Base-by-base conservation (phyloP, 64 coral and sea anemone genomes). In the Catalaphyllia jardinei region DNA sequence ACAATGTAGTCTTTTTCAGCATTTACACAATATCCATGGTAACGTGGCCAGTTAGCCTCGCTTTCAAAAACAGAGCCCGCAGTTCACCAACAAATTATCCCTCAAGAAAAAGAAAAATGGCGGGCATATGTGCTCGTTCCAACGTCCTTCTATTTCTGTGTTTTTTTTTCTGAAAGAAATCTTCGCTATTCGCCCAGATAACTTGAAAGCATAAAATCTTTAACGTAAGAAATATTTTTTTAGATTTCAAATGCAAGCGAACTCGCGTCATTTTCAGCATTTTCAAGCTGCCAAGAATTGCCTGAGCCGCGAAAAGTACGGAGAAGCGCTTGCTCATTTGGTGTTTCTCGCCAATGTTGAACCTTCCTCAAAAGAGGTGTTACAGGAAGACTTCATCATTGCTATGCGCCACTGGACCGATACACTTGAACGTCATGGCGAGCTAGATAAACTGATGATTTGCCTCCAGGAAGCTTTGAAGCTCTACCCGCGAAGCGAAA, bases 401-500 rank as follows among this genome's bases (percentile, higher is more conserved):
- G 88, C 94, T 24, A 93, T 96, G 22, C 84, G 90, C 17, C 77
- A 79, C 61, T 96, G 94, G 91, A 72, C 77, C 17, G 94, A 93
- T 20, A 39, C 93, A 64, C 87, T 96, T 74, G 91, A 96, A 82
- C 69, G 30, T 2, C 88, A 90, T 79, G 91, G 88, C 61, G 94
- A 96, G 49, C 79, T 89, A 54, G 90, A 91, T 31, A 96, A 96
- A 73, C 71, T 96, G 18, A 83, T 96, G 69, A 54, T 84, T 46
- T 96, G 94, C 77, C 89, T 93, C 55, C 91, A 93, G 65, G 87
- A 96, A 90, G 94, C 94, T 57, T 33, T 92, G 10, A 69, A 93
- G 28, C 75, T 96, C 1, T 96, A 93, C 77, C 94, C 91, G 9
- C 50, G 75, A 24, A 97, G 72, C n/a, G 95, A 93, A 49, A 72